Evolutionary conservation across 1,140 invertebrate species (phyloP), one percentile per base, ranked within the genome.

Genomic region (Drosophila subobscura): DNA sequence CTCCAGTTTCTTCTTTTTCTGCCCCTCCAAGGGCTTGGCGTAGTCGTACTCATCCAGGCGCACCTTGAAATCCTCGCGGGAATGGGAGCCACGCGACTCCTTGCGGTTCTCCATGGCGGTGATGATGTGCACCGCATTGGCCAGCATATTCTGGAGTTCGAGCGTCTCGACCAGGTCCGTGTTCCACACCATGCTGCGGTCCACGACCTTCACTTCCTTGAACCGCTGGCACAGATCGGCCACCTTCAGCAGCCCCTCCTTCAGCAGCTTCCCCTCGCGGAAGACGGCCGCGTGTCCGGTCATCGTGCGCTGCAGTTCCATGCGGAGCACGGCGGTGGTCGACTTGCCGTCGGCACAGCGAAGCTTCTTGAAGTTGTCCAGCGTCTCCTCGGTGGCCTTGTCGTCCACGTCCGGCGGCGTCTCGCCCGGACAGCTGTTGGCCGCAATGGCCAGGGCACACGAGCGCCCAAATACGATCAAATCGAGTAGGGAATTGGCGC

Each of bases 261-360:
- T 92, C 0, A 99, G 93, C 0, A 95, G 94, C 63, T 96, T 95
- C 29, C 96, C 98, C 58, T 97, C 97, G 77, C 98, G 93, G 93
- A 99, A 99, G 0, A 99, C 98, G 50, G 98, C 97, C 0, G 98
- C 98, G 93, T 99, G 96, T 20, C 93, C 95, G 92, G 99, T 98
- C 98, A 99, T 99, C n/a, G 95, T 95, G 92, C 98, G 98, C 92
- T 99, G 99, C 96, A 99, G 97, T 46, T 94, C 94, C 44, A 98
- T 92, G 63, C 98, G 94, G 29, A 99, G 93, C 4, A 96, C 95
- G 7, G 98, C 96, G 0, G 98, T 98, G 1, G 95, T 84, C 23
- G 95, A 94, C 1, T 91, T 86, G 40, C 98, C 98, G 78, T 97
- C 94, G 5, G 97, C 95, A 91, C 96, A 93, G 57, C 97, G 93